Percentiles rank a stretch among this genome's conserved stretches.
Evolutionary conservation across 2,113 vertebrate species (phyloP).

Genomic region (Cephalopholis sonnerati): DNA sequence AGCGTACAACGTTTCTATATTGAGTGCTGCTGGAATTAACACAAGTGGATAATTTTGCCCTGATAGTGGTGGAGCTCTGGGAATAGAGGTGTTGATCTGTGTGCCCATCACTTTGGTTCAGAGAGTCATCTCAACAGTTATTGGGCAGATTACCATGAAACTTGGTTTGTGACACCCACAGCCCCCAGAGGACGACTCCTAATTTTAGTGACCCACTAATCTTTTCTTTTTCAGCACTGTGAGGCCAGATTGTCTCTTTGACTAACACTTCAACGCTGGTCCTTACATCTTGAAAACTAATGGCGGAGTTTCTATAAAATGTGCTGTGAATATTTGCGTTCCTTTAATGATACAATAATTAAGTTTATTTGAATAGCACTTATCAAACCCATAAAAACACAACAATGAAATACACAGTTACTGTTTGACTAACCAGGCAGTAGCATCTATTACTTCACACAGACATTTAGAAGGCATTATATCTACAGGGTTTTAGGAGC

Average conservation of each 20-base stretch:
- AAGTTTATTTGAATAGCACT: too few relatives aligned
- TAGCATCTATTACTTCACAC: not conserved
- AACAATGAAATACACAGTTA: too few relatives aligned
- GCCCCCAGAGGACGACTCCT: too few relatives aligned
- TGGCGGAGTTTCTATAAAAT: not conserved
- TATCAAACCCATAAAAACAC: too few relatives aligned
- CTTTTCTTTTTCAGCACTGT: too few relatives aligned
- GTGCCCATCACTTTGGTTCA: not conserved
- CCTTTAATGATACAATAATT: not conserved
- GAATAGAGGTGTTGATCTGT: not conserved
- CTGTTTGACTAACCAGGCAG: too few relatives aligned
- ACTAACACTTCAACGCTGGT: not conserved
- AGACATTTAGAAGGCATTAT: not conserved
- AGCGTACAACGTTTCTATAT: not conserved
- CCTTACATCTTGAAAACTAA: not conserved
- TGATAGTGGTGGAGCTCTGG: not conserved
- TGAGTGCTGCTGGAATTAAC: not conserved
- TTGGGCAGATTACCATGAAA: not conserved
- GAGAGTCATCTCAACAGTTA: not conserved
- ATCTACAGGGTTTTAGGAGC: not conserved
- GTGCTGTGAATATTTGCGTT: not conserved
- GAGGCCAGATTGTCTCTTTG: not conserved
- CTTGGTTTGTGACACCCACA: not conserved
- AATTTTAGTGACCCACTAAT: too few relatives aligned
- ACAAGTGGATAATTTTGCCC: slow-evolving; percentile 10